Base-by-base conservation (phyloP, 2,113 vertebrate species). In the Scolopax mira region DNA sequence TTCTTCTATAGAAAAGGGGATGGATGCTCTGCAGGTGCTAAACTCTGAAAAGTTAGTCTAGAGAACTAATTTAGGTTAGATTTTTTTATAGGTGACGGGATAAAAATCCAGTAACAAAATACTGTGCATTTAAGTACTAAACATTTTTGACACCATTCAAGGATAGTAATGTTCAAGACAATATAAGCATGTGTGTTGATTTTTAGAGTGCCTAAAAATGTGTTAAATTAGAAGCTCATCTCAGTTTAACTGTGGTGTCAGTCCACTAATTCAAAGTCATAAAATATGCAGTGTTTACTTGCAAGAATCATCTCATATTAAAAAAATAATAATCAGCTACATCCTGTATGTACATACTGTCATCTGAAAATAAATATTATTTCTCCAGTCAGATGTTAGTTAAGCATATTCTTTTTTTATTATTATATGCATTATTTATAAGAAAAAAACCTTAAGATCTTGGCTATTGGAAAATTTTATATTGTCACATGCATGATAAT, bases 241-340 rank as follows among this genome's bases (percentile, higher is more conserved):
- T 69, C 31, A 57, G 37, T 85, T 88, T 79, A 91, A 66, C 52
- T 91, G 19, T 66, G 33, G 28, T 91, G 46, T 75, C 72, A 84
- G 13, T 90, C 71, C 35, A 46, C 27, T 94, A 89, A 83, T 94
- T 82, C n/a, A 86, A 61, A 37, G 24, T 80, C 77, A 41, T 91
- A 55, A 93, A 95, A 96, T 93, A 82, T 88, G 35, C 51, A 92
- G 64, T 67, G 72, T 92, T 96, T 96, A 83, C 64, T 64, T 90
- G n/a, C 80, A 85, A 90, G 33, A 87, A 66, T 75, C 15, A 64
- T 74, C 41, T 37, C 65, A 73, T 69, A 61, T 37, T 22, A 13
- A 57, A 46, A 66, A 44, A 39, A 64, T 67, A 48, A 82, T 64
- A 57, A 85, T 87, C 42, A 46, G 14, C n/a, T 88, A 52, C 72